phyloP scores from a whole-genome alignment of 2,113 vertebrate genomes.

The Alethe castanea region DNA sequence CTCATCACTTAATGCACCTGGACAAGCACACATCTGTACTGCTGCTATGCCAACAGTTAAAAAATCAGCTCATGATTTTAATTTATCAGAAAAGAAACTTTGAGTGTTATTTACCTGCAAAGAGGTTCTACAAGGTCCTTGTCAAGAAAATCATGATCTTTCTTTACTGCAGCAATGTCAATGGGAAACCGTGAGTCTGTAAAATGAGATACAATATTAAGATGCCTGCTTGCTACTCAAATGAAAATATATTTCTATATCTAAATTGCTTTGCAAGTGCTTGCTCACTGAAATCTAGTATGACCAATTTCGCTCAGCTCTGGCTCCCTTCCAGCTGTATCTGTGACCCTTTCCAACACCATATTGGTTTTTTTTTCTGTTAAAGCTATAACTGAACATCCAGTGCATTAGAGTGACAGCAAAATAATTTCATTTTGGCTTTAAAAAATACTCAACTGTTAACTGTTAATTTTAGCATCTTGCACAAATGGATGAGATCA shows the following conservation, averaged over 20 bases:
- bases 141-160: conserved; percentile 97
- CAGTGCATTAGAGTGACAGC: not conserved
- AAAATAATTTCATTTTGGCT: not conserved
- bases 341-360: not conserved
- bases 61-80: not conserved
- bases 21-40: not conserved
- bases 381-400: not conserved
- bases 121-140: conserved; percentile 97
- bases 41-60: not conserved
- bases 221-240: not conserved
- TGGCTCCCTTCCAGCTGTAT: not conserved
- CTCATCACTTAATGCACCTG: not conserved
- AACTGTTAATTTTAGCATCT: not conserved
- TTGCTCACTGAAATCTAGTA: not conserved
- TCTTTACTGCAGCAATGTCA: conserved; percentile 92
- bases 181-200: conserved; percentile 94
- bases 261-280: not conserved
- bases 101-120: conserved; percentile 83
- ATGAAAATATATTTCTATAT: not conserved
- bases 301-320: not conserved
- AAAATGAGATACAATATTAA: conserved; percentile 34
- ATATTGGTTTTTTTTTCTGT: not conserved
- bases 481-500: not conserved
- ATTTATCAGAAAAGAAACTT: not conserved
- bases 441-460: not conserved